Conservation (phyloP, 2,797 vertebrate genomes). For the Alosa sapidissima region DNA sequence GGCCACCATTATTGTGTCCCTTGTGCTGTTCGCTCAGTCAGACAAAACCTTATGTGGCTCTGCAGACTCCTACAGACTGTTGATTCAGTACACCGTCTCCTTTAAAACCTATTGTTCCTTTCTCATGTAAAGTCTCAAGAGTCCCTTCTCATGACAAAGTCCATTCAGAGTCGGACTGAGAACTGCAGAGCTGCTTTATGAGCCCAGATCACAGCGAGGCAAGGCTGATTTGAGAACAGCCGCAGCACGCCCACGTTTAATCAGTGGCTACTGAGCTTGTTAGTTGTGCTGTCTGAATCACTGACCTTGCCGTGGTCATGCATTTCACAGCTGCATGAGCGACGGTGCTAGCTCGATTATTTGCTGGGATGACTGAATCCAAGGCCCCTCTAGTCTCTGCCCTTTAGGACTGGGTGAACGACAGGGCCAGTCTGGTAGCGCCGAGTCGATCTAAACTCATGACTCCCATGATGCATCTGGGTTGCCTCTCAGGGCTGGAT, state of each 20-base stretch:
- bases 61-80: conserved; percentile 32
- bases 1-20: conserved; percentile 26
- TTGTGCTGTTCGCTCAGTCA: conserved; percentile 31
- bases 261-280: neutral
- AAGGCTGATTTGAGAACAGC: conserved; percentile 6
- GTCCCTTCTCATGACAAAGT: neutral
- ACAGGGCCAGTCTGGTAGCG: neutral
- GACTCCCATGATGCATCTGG: neutral
- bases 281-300: neutral
- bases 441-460: neutral
- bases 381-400: neutral
- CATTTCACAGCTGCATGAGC: neutral
- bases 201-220: neutral
- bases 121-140: no score
- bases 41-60: conserved; percentile 7
- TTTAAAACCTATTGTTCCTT: neutral
- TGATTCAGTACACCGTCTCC: neutral
- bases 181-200: neutral
- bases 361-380: neutral
- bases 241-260: neutral
- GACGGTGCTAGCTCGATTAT: neutral
- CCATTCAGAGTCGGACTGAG: neutral
- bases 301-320: neutral
- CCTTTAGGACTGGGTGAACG: neutral
- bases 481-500: conserved; percentile 83